These are phyloP conservation scores for Agriopis aurantiaria DNA, from an alignment of 2,888 invertebrate genomes.

Conservation along the genomic window DNA sequence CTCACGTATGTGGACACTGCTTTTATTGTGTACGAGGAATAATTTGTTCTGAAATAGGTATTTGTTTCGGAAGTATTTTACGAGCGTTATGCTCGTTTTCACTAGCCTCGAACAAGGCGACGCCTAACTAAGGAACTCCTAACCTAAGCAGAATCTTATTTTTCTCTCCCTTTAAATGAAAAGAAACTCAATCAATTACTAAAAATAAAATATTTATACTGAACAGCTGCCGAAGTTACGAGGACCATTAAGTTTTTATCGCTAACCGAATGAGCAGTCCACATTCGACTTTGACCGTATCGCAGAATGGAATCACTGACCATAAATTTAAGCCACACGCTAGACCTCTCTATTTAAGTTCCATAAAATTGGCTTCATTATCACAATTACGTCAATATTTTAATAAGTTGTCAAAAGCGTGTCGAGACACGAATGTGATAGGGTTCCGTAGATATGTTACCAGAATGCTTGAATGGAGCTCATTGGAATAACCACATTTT, in stretches of 20 bases:
- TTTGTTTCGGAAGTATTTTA: background rate
- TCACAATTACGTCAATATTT: slow-evolving; percentile 15
- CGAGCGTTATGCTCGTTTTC: too few relatives aligned
- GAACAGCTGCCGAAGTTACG: slow-evolving; percentile 42
- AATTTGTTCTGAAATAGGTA: background rate
- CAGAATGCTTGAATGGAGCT: too few relatives aligned
- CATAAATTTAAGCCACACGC: slow-evolving; percentile 29
- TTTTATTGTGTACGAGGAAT: background rate
- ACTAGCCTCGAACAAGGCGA: too few relatives aligned
- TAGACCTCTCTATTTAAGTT: slow-evolving; percentile 20
- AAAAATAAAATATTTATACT: slow-evolving; percentile 26
- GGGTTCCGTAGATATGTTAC: too few relatives aligned
- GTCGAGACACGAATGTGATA: too few relatives aligned
- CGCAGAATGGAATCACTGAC: slow-evolving; percentile 28
- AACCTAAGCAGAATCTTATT: too few relatives aligned
- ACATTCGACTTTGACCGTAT: slow-evolving; percentile 45
- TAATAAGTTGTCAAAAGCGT: background rate
- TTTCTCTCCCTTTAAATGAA: too few relatives aligned
- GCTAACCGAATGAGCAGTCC: slow-evolving; percentile 18
- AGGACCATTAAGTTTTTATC: slow-evolving; percentile 47
- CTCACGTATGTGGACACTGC: slow-evolving; percentile 3
- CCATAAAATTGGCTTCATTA: slow-evolving; percentile 28
- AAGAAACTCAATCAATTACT: slow-evolving; percentile 10
- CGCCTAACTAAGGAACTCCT: too few relatives aligned
- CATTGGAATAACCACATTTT: too few relatives aligned